A percentile compares a stretch with the other conserved stretches of the same genome.
Evolutionary conservation across 2,797 vertebrate species (phyloP).

Genomic region (Rhynchotus rufescens): DNA sequence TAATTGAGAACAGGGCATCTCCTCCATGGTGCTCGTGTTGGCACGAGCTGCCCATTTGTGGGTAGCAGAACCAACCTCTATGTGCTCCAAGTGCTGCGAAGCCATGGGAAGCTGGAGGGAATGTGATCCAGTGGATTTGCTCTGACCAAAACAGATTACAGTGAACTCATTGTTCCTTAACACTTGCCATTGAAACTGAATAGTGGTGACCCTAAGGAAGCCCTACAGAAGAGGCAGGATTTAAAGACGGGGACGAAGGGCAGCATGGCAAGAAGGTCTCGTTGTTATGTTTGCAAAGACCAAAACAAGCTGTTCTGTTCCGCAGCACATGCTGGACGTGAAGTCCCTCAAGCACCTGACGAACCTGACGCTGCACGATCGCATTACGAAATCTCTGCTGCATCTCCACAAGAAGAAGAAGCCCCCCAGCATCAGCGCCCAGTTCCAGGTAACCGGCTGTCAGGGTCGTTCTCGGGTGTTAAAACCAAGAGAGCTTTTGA

Average conservation of each 20-base stretch:
- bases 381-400: conserved; percentile 97
- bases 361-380: conserved; percentile 93
- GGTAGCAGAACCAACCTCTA: background rate
- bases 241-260: background rate
- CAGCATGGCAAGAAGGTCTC: background rate
- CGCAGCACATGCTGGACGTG: conserved; percentile 93
- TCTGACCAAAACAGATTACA: background rate
- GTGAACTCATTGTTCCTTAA: background rate
- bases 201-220: background rate
- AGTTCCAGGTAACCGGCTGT: conserved; percentile 90
- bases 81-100: background rate
- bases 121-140: fast-evolving
- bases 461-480: background rate
- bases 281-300: background rate
- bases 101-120: background rate
- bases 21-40: background rate
- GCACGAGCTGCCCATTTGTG: background rate
- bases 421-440: conserved; percentile 97
- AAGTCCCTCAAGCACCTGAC: conserved; percentile 96
- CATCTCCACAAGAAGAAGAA: conserved; percentile 99
- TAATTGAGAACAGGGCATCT: background rate
- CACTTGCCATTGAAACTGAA: background rate
- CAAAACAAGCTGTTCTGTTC: background rate
- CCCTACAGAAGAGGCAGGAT: background rate
- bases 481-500: background rate